Conservation (phyloP, 1,140 invertebrate species). For the Procambarus virginalis region DNA sequence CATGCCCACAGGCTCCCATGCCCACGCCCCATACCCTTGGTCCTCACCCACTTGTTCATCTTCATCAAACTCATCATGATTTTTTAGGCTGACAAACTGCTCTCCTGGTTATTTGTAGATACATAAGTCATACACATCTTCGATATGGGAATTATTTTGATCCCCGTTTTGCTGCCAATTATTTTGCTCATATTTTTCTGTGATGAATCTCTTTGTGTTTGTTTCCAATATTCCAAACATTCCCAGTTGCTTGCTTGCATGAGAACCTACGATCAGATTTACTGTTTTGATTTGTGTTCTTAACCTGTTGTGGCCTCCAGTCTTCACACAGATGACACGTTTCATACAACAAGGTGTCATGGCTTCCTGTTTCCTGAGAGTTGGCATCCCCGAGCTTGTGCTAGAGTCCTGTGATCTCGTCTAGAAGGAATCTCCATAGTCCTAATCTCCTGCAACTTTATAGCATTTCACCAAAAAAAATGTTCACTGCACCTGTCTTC, state of each 20-base stretch:
- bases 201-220: not conserved
- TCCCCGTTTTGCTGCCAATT: not conserved
- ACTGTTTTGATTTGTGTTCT: not conserved
- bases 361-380: not conserved
- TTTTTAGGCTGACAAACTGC: not conserved
- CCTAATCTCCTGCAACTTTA: not conserved
- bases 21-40: not conserved
- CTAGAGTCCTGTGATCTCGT: not conserved
- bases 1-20: not conserved
- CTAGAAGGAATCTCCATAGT: not conserved
- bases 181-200: not conserved
- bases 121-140: not conserved
- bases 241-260: conserved; percentile 29
- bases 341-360: not conserved
- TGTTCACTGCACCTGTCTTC: not conserved
- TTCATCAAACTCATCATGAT: not conserved
- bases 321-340: not conserved
- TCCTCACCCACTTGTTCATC: not conserved
- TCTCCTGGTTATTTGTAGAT: not conserved
- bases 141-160: not conserved
- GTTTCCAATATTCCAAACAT: not conserved
- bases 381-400: not conserved
- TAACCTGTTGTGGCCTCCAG: not conserved
- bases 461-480: not conserved
- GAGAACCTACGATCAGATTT: not conserved